These are phyloP conservation scores for Cryptoblepharus egeriae DNA, from an alignment of 2,797 vertebrate genomes.

Conservation along the genomic window DNA sequence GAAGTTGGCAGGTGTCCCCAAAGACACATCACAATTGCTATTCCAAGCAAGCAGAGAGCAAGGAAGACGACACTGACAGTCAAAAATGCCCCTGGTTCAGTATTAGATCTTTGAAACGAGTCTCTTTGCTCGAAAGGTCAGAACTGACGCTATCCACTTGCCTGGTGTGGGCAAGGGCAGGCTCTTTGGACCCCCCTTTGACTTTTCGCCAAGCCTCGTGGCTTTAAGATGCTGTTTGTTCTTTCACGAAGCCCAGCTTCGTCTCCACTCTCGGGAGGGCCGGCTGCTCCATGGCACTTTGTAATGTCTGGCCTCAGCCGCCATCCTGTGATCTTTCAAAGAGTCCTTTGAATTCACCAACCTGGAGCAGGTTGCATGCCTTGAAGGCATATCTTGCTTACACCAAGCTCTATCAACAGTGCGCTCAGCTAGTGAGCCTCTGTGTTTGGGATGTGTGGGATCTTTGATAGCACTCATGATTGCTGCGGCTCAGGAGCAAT, in stretches of 20 bases:
- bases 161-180: accelerated
- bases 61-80: background rate
- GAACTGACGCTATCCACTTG: background rate
- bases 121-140: background rate
- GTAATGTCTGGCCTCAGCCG: background rate
- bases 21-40: background rate
- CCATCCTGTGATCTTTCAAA: background rate
- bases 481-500: no score
- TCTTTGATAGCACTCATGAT: background rate
- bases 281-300: background rate
- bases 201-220: background rate
- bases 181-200: background rate
- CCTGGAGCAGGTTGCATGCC: background rate
- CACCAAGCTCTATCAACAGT: background rate
- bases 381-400: background rate
- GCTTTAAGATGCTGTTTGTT: background rate
- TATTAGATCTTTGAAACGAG: background rate
- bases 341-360: background rate
- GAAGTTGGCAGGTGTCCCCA: background rate
- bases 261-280: background rate
- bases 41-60: background rate
- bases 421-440: accelerated
- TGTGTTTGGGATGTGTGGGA: background rate
- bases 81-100: background rate
- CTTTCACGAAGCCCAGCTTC: background rate